These are phyloP conservation scores for Craseonycteris thonglongyai DNA, from an alignment of 2,113 vertebrate genomes.

Conservation along the genomic window DNA sequence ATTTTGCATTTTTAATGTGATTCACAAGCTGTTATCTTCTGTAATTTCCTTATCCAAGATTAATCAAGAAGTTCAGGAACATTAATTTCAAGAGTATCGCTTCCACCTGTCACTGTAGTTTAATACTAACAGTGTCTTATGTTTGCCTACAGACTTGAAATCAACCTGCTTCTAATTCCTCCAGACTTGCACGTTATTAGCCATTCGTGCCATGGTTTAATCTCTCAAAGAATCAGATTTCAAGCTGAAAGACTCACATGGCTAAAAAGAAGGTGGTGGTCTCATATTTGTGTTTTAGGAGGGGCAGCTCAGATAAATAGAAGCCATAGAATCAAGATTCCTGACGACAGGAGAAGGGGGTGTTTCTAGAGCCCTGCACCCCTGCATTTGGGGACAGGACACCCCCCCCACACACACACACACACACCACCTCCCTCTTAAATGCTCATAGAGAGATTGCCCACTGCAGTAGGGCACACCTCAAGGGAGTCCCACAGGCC, in stretches of 20 bases:
- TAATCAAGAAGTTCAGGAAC: not conserved
- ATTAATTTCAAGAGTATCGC: not conserved
- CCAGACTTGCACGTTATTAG: not conserved
- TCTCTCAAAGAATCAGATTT: not conserved
- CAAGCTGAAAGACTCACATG: not conserved
- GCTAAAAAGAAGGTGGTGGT: not conserved
- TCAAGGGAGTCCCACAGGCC: rapidly evolving
- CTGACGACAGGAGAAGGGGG: not conserved
- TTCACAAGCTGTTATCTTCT: not conserved
- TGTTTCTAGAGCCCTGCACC: no score
- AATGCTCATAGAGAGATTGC: rapidly evolving
- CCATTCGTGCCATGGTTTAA: not conserved
- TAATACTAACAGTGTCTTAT: not conserved
- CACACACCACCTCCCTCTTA: no score
- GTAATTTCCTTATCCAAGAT: not conserved
- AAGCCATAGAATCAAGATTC: not conserved
- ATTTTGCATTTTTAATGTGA: not conserved
- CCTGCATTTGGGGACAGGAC: rapidly evolving
- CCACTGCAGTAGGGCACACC: not conserved
- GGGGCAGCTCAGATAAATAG: not conserved
- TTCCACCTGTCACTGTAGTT: not conserved
- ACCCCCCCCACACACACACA: not conserved
- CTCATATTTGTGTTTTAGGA: not conserved
- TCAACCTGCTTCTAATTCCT: not conserved
- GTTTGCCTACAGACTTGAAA: not conserved